Evolutionary conservation across 1,140 invertebrate genomes (phyloP), one percentile per base, ranked within the genome.

Genomic region (Teleopsis dalmanni): DNA sequence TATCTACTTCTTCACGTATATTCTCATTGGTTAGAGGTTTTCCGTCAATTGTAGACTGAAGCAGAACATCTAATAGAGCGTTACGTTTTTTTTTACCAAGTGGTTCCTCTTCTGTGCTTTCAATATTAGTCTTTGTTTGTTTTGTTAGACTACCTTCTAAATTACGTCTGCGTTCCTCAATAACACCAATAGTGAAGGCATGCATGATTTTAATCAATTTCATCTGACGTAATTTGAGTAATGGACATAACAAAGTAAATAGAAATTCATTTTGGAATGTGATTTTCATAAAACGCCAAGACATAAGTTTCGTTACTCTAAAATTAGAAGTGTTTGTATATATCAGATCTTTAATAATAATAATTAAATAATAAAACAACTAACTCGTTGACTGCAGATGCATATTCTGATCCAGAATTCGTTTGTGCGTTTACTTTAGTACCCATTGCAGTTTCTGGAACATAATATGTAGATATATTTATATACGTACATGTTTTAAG

Each of bases 361-460:
- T 18, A 3, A 25, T 0, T 37, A 14, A 18, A n/a, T 27, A 27
- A 4, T 4, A 10, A 4, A 27, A 25, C n/a, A n/a, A 27, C 50
- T 74, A 70, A 85, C 79, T 72, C 71, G 50, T 81, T 78, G 3
- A 91, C 76, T 13, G 83, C 79, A 54, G 75, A 70, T 0, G 85
- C 81, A 69, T 91, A 93, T 54, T 81, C 76, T 1, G 82, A 84
- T 36, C 82, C 73, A 3, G 64, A 62, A 47, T 84, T 70, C 31
- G 70, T 71, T 72, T 92, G 89, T 1, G 84, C 84, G 64, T 84
- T 74, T 3, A 92, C 68, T 41, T 80, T 77, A 3, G 81, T 76
- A 8, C 91, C 91, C 87, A 93, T 91, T 3, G 88, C 85, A 3
- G 86, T 87, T 72, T 94, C 87, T 75, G 67, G 4, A 75, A 65